phyloP scores from a whole-genome alignment of 2,888 invertebrate species.

The Galeruca laticollis region DNA sequence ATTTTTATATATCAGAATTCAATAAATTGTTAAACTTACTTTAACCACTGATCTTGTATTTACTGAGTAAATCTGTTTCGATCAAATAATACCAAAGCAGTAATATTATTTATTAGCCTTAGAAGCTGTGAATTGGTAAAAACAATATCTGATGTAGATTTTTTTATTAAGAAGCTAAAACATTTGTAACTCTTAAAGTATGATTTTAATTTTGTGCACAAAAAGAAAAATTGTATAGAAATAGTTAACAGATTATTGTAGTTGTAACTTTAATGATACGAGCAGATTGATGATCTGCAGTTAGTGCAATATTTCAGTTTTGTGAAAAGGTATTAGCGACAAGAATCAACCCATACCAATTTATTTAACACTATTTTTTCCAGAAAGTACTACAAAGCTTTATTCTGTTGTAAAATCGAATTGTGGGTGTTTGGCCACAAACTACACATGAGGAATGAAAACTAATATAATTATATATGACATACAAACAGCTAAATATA shows the following conservation, averaged over 20 bases:
- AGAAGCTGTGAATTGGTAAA: too few species aligned
- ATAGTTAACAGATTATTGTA: slow-evolving; percentile 6
- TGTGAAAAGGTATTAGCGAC: not conserved
- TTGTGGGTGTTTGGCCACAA: slow-evolving; percentile 58
- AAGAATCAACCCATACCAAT: slow-evolving; percentile 45
- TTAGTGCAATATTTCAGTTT: slow-evolving; percentile 39
- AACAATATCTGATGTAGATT: too few species aligned
- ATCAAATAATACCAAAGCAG: too few species aligned
- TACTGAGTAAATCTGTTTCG: too few species aligned
- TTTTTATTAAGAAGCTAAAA: too few species aligned
- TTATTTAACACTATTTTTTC: slow-evolving; percentile 37
- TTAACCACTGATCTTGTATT: too few species aligned
- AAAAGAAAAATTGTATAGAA: not conserved
- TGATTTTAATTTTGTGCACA: not conserved
- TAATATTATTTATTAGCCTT: too few species aligned
- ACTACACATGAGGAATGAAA: slow-evolving; percentile 50
- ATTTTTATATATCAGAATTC: too few species aligned
- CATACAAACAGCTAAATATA: slow-evolving; percentile 59
- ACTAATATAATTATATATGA: slow-evolving; percentile 59
- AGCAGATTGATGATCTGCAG: slow-evolving; percentile 15
- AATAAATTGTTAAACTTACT: too few species aligned
- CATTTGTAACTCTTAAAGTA: too few species aligned
- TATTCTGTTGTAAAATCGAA: slow-evolving; percentile 51
- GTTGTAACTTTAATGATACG: not conserved
- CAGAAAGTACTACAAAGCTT: slow-evolving; percentile 49